Evolutionary conservation across 2,113 vertebrate species (phyloP), one percentile per base, ranked within the genome.

Genomic region (Rhinichthys klamathensis): DNA sequence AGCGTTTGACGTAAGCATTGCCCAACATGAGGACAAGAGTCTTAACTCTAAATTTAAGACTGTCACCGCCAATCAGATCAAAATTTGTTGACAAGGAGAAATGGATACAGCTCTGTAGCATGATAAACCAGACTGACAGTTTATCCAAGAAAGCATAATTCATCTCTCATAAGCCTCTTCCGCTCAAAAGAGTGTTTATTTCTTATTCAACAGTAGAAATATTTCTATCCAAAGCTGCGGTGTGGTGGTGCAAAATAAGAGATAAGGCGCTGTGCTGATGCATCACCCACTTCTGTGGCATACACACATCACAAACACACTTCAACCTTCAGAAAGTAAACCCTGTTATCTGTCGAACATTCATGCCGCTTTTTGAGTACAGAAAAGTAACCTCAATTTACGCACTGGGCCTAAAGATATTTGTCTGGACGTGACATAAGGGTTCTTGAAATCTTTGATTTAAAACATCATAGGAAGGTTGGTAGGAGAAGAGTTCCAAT

Each of bases 61-160:
- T 86, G 84, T 84, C 84, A 80, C 73, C 63, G 30, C 41, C 80
- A 78, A 86, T 86, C 84, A 84, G 32, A n/a, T 27, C 32, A 25
- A 85, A 60, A 85, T 85, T 83, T 88, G 63, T 80, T 72, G 63
- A 88, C 27, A 63, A 85, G 70, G 74, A 83, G 87, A 86, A 86
- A 88, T 75, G 86, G 75, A 88, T 80, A 41, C 41, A n/a, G 69
- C 60, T 8, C 35, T 18, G 25, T 61, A 79, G 80, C 77, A 58
- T 41, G 87, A 88, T 76, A 84, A 73, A 73, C 75, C 61, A 88
- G 74, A 75, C 81, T 70, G 76, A 82, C 85, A 84, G 58, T 81
- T 76, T 27, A 51, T 35, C 60, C 85, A 54, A 67, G 51, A 81
- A 58, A 88, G 74, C 76, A 9, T 63, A 70, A 51, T 38, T 77